Conservation (phyloP, 2,113 vertebrate species). For the Pluvialis apricaria region DNA sequence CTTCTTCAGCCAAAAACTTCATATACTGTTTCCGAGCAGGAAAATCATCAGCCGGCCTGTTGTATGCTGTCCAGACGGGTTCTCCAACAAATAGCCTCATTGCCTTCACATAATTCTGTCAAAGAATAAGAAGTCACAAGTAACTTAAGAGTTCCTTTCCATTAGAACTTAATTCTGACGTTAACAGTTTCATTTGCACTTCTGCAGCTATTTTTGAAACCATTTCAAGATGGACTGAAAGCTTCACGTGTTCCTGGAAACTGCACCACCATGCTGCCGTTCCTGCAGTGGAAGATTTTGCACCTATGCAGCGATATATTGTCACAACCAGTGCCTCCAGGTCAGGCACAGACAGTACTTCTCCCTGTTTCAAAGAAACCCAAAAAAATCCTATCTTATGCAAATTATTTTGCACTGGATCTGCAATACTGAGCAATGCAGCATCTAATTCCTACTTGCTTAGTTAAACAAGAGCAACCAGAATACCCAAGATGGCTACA, state of each 20-base stretch:
- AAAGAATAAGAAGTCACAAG: neutral
- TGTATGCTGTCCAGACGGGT: slow-evolving; percentile 90
- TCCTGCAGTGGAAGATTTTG: neutral
- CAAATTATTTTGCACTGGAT: neutral
- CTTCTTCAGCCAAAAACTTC: slow-evolving; percentile 47
- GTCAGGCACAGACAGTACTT: neutral
- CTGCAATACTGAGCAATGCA: neutral
- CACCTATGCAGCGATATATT: fast-evolving
- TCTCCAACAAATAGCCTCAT: slow-evolving; percentile 94
- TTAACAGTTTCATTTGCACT: neutral
- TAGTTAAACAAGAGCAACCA: neutral
- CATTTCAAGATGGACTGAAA: neutral
- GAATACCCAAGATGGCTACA: neutral
- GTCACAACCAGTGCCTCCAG: neutral
- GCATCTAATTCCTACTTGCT: neutral
- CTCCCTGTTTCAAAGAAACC: neutral
- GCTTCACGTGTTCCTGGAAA: neutral
- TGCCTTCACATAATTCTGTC: slow-evolving; percentile 89
- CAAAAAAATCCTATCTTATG: neutral
- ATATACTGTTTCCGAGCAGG: slow-evolving; percentile 79
- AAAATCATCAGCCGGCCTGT: slow-evolving; percentile 86
- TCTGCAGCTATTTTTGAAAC: neutral
- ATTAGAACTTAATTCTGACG: neutral
- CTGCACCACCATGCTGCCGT: fast-evolving
- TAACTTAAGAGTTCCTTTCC: neutral